These are phyloP conservation scores for Lasioglossum vierecki DNA, from an alignment of 2,888 invertebrate species.

Conservation along the genomic window DNA sequence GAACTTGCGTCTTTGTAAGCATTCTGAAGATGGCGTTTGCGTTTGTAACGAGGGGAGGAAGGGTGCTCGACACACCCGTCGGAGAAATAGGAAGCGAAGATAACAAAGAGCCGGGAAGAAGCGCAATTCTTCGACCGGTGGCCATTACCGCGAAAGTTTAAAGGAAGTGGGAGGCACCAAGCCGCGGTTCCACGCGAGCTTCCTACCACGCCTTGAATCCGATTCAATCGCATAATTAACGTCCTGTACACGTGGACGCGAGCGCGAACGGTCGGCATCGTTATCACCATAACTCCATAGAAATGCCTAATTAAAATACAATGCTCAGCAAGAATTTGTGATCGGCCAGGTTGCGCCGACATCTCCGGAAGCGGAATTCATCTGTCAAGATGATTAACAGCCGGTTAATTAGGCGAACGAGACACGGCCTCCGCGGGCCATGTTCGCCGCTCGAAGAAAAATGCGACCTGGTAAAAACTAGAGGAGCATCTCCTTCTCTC, in stretches of 20 bases:
- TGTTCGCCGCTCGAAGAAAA: conserved; percentile 26
- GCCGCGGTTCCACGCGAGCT: conserved; percentile 9
- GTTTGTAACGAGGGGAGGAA: neutral
- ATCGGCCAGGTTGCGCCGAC: conserved; percentile 39
- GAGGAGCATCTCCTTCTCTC: neutral
- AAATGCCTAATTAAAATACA: conserved; percentile 53
- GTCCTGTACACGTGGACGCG: neutral
- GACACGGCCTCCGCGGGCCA: conserved; percentile 6
- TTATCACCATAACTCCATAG: conserved; percentile 45
- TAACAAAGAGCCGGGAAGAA: conserved; percentile 12
- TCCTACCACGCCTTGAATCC: conserved; percentile 26
- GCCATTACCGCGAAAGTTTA: conserved; percentile 24
- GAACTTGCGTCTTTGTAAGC: neutral
- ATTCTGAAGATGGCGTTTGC: neutral
- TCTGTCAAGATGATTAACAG: conserved; percentile 60
- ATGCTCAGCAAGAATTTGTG: conserved; percentile 42
- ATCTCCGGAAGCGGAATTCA: conserved; percentile 62
- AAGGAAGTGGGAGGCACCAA: conserved; percentile 9
- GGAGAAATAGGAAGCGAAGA: neutral
- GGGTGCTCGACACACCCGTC: neutral
- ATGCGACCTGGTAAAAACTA: conserved; percentile 34
- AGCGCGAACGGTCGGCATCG: neutral
- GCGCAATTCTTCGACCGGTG: conserved; percentile 17
- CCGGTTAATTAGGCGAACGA: conserved; percentile 56
- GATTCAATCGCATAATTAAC: conserved; percentile 52